These are phyloP conservation scores for Ophion ventricosus DNA, from an alignment of 2,888 invertebrate species.

Conservation along the genomic window DNA sequence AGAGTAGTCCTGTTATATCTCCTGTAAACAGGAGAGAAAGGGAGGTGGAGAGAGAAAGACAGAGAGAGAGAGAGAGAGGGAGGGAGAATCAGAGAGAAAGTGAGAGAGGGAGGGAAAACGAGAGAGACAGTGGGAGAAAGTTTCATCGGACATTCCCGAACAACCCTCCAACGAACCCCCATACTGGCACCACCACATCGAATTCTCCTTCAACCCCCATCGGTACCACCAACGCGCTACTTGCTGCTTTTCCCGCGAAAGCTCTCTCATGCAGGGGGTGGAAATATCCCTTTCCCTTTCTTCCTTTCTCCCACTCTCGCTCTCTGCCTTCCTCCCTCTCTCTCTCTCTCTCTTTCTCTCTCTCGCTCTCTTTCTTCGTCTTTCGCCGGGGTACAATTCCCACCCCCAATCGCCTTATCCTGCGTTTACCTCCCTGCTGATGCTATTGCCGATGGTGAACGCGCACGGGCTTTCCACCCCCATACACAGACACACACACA, in stretches of 20 bases:
- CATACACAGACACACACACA: background rate
- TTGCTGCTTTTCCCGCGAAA: slow-evolving; percentile 70
- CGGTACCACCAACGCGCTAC: slow-evolving; percentile 2
- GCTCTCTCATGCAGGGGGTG: slow-evolving; percentile 54
- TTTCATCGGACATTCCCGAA: slow-evolving; percentile 6
- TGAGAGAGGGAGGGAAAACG: slow-evolving; percentile 59
- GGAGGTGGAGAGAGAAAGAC: background rate
- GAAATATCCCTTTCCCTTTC: slow-evolving; percentile 31
- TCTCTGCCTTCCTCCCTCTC: background rate
- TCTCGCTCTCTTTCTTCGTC: background rate
- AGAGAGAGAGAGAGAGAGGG: background rate
- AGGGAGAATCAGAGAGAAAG: slow-evolving; percentile 54
- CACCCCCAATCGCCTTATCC: slow-evolving; percentile 23
- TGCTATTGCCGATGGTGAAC: slow-evolving; percentile 39
- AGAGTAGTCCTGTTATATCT: slow-evolving; percentile 72
- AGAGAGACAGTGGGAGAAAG: background rate
- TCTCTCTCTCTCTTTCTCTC: background rate
- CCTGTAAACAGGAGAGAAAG: slow-evolving; percentile 75
- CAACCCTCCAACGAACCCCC: slow-evolving; percentile 20
- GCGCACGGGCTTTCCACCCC: background rate
- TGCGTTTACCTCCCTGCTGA: slow-evolving; percentile 29
- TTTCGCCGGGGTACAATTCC: background rate
- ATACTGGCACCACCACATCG: slow-evolving; percentile 7
- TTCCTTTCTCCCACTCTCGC: background rate
- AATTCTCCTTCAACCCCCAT: slow-evolving; percentile 8